Percentiles rank a stretch among this genome's conserved stretches.
These are phyloP conservation scores for Hydrocynus forskahlii DNA, from an alignment of 2,797 vertebrate genomes.

Conservation along the genomic window DNA sequence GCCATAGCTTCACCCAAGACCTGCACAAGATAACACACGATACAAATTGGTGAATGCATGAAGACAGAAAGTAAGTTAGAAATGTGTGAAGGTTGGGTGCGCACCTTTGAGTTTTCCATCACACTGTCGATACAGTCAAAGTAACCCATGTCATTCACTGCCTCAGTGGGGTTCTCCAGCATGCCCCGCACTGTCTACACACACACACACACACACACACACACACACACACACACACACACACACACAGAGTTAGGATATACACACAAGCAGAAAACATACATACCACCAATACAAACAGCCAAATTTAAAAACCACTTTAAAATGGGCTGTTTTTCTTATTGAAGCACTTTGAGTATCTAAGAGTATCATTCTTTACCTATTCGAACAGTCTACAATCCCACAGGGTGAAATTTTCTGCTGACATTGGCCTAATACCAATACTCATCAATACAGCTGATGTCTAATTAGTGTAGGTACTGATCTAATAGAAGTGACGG, in stretches of 20 bases:
- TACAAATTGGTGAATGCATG: neutral
- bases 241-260: no score
- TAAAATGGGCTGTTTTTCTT: no score
- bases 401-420: no score
- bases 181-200: slow-evolving; percentile 90
- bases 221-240: slow-evolving; percentile 2
- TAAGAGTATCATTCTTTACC: no score
- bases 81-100: neutral
- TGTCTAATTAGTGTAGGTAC: no score
- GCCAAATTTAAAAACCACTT: no score
- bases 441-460: no score
- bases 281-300: neutral
- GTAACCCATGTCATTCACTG: slow-evolving; percentile 91
- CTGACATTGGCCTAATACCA: no score
- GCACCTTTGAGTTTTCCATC: slow-evolving; percentile 99
- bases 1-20: slow-evolving; percentile 97
- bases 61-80: neutral
- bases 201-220: slow-evolving; percentile 30
- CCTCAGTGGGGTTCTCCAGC: slow-evolving; percentile 94
- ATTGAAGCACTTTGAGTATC: no score
- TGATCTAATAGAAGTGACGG: no score
- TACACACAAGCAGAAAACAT: neutral
- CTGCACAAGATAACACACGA: slow-evolving; percentile 65
- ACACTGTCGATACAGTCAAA: slow-evolving; percentile 97
- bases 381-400: no score